phyloP scores from a whole-genome alignment of 2,888 invertebrate genomes.

The Euzetes globulus region DNA sequence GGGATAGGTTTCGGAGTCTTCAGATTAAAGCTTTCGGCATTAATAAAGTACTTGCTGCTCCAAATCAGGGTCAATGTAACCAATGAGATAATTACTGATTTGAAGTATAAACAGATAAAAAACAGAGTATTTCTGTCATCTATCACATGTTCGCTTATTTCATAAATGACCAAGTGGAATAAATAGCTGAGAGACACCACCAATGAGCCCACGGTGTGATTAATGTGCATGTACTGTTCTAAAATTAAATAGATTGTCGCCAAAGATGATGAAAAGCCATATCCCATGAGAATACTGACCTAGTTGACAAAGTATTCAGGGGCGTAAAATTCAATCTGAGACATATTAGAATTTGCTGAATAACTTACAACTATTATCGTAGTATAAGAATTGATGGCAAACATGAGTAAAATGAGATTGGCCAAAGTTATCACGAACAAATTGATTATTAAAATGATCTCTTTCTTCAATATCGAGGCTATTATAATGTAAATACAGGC shows the following conservation, averaged over 20 bases:
- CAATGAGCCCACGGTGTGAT: background rate
- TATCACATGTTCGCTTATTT: background rate
- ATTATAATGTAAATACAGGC: background rate
- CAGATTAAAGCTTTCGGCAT: background rate
- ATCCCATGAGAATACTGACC: background rate
- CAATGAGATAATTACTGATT: background rate
- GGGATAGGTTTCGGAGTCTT: background rate
- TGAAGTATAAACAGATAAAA: background rate
- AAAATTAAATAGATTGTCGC: background rate
- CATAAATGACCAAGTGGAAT: background rate
- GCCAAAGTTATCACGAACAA: background rate
- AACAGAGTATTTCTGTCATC: background rate
- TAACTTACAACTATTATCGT: background rate
- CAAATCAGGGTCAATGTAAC: background rate
- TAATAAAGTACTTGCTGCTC: background rate
- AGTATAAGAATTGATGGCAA: background rate
- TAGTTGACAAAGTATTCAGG: background rate
- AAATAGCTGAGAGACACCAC: background rate
- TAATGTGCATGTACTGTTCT: background rate
- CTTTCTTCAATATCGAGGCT: background rate
- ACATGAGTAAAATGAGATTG: background rate
- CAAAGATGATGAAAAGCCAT: background rate
- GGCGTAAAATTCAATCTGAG: background rate
- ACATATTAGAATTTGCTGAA: too few relatives aligned
- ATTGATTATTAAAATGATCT: background rate